Conservation (phyloP, 2,797 vertebrate genomes). For the Ateles fusciceps region DNA sequence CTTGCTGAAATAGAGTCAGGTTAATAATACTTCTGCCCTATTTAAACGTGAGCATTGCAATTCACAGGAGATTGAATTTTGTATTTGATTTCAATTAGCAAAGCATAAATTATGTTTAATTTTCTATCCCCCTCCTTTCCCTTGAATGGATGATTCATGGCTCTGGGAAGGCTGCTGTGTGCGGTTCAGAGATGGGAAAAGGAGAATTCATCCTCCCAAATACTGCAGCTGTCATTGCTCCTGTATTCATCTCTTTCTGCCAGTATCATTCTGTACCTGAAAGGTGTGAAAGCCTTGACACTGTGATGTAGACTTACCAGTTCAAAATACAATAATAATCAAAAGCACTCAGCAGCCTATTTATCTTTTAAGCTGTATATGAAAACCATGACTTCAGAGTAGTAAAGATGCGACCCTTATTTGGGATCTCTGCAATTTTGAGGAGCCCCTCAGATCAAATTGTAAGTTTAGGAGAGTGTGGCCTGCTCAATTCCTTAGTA, state of each 20-base stretch:
- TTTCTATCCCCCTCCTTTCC: slow-evolving; percentile 76
- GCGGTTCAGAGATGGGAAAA: slow-evolving; percentile 70
- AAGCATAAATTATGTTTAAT: slow-evolving; percentile 85
- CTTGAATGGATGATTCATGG: slow-evolving; percentile 76
- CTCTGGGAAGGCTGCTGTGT: slow-evolving; percentile 74
- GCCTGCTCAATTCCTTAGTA: background rate
- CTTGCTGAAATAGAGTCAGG: slow-evolving; percentile 60
- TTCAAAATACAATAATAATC: slow-evolving; percentile 41
- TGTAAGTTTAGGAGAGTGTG: background rate
- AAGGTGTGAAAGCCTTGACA: background rate
- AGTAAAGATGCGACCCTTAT: background rate
- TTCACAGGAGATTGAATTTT: slow-evolving; percentile 82
- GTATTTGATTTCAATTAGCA: slow-evolving; percentile 87
- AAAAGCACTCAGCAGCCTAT: slow-evolving; percentile 31
- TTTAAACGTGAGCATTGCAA: slow-evolving; percentile 76
- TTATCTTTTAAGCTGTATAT: background rate
- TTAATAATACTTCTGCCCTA: slow-evolving; percentile 64
- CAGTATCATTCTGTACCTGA: slow-evolving; percentile 58
- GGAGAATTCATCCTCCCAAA: slow-evolving; percentile 49
- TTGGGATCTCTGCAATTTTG: background rate
- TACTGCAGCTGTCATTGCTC: background rate
- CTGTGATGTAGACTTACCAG: slow-evolving; percentile 35
- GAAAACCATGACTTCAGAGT: background rate
- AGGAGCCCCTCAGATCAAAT: background rate
- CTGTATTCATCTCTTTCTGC: background rate